A percentile compares a stretch with the other conserved stretches of the same genome.
phyloP scores from a whole-genome alignment of 2,797 vertebrate genomes.

The Tympanoctomys barrerae region DNA sequence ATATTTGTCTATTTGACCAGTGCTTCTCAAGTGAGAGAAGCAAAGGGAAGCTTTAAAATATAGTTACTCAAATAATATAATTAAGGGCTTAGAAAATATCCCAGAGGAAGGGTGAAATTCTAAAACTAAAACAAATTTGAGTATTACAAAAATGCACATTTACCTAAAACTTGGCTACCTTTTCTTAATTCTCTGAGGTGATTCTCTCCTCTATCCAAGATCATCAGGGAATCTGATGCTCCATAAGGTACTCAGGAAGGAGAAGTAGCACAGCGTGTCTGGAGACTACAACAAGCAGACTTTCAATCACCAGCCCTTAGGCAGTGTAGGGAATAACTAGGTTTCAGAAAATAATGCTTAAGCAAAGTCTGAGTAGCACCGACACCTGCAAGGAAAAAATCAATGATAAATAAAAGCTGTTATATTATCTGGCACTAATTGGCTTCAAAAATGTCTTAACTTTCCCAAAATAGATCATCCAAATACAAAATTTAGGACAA shows the following conservation, averaged over 20 bases:
- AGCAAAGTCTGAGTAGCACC: neutral
- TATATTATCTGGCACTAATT: neutral
- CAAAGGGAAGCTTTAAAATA: neutral
- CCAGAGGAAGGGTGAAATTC: no score
- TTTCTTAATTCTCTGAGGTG: neutral
- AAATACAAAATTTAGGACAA: constrained; percentile 44
- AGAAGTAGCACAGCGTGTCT: neutral
- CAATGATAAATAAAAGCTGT: neutral
- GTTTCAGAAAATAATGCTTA: neutral
- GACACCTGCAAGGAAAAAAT: neutral
- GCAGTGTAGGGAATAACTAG: neutral
- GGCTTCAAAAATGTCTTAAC: neutral
- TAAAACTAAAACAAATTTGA: neutral
- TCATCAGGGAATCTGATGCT: neutral
- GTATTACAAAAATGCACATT: neutral
- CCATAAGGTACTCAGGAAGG: neutral
- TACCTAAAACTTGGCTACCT: neutral
- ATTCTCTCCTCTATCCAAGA: neutral
- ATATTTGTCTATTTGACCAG: neutral
- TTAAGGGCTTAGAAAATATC: neutral
- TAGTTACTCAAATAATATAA: neutral
- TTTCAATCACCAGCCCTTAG: neutral
- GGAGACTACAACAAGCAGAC: neutral
- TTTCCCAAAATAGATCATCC: constrained; percentile 18
- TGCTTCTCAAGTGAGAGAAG: neutral